A percentile compares a stretch with the other conserved stretches of the same genome.
Conservation (phyloP, 2,797 vertebrate genomes). For the Megalops cyprinoides region DNA sequence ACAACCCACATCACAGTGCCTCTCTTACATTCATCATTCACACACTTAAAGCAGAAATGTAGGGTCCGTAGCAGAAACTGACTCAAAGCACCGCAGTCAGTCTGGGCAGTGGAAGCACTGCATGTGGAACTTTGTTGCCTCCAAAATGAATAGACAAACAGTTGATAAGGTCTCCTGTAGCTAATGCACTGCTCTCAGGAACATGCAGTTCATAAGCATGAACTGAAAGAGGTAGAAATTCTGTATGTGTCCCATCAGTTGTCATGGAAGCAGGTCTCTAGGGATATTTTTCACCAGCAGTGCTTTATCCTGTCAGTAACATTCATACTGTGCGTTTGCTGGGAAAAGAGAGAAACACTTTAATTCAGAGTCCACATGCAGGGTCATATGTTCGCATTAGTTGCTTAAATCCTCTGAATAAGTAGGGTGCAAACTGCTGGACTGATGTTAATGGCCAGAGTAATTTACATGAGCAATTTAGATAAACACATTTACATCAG, state of each 20-base stretch:
- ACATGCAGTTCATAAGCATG: no score
- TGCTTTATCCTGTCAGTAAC: background rate
- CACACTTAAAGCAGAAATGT: no score
- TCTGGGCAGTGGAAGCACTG: background rate
- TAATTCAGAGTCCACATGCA: background rate
- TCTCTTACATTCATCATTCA: background rate
- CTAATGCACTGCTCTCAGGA: background rate
- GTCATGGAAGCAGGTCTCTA: no score
- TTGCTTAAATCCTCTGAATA: no score
- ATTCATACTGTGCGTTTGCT: background rate
- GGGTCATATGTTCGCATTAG: no score
- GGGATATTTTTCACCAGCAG: background rate
- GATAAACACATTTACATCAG: no score
- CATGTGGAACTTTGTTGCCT: background rate
- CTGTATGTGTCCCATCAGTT: background rate
- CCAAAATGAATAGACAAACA: background rate
- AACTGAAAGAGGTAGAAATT: background rate
- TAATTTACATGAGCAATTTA: no score
- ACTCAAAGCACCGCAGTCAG: no score
- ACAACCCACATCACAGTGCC: background rate
- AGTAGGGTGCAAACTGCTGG: no score
- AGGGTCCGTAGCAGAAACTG: no score
- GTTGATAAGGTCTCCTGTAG: background rate
- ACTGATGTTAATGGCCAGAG: no score
- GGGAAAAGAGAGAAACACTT: background rate